Evolutionary conservation across 1,140 invertebrate species (phyloP), one percentile per base, ranked within the genome.

Genomic region (Bilobella aurantiaca): DNA sequence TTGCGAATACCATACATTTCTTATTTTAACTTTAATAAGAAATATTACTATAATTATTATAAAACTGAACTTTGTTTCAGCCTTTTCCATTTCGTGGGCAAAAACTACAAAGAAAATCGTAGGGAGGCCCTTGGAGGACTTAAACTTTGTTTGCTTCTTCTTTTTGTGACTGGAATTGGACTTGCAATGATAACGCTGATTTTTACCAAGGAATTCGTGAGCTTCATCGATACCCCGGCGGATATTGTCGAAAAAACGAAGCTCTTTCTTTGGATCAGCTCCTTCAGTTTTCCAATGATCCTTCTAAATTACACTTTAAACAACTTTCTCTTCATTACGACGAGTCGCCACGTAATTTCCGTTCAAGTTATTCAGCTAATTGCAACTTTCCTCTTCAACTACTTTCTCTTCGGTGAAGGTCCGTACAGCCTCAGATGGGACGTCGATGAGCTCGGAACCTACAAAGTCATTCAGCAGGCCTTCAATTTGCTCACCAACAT

Each of bases 221-320:
- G 42, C 2, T 47, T 67, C 12, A 67, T 70, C 29, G 59, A 70
- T 42, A 70, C 69, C 12, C 69, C 69, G 1, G 49, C 23, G 12
- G 3, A 42, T 0, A 70, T 70, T 59, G 65, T 34, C 1, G 69
- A 67, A 21, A 31, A 57, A 1, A 70, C 69, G 21, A 28, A 63
- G 56, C 32, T 3, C 0, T 70, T 65, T 37, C 31, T 70, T 18
- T 53, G 56, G 30, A 67, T 37, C n/a, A 67, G 62, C 57, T 47
- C 69, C 1, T 70, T 70, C 42, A 67, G 65, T 53, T 70, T 64
- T 58, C 65, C 65, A 23, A 21, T 67, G 0, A 42, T 58, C 0
- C 27, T 70, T n/a, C 25, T 67, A 14, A 62, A 65, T 34, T 34
- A 58, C 18, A 65, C 63, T 0, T 14, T 70, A 0, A 53, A 23